Evolutionary conservation across 2,888 invertebrate species (phyloP).

Genomic region (Macaria notata): DNA sequence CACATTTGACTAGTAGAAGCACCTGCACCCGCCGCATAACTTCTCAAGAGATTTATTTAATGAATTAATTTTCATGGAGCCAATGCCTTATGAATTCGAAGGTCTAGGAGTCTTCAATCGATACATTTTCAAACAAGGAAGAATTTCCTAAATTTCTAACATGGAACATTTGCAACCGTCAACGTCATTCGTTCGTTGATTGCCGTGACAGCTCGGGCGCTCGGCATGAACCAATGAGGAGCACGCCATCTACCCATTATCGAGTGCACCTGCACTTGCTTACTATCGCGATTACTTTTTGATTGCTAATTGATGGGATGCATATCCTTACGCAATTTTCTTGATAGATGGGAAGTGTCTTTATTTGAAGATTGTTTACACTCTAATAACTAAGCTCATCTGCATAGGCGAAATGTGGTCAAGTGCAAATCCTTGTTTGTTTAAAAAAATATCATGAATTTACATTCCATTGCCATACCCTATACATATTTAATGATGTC

Average conservation of each 20-base stretch:
- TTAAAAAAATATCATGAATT: too few relatives aligned
- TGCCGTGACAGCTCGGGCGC: constrained; percentile 26
- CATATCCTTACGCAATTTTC: not conserved
- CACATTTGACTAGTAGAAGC: too few relatives aligned
- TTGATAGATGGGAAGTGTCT: not conserved
- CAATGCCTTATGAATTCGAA: too few relatives aligned
- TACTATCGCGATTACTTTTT: not conserved
- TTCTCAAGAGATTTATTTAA: too few relatives aligned
- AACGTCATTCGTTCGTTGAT: constrained; percentile 23
- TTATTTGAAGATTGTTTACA: not conserved
- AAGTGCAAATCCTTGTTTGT: too few relatives aligned
- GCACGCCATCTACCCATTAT: constrained; percentile 42
- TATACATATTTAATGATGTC: too few relatives aligned
- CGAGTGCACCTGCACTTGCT: constrained; percentile 13
- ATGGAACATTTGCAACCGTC: constrained; percentile 23
- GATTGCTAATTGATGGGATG: not conserved
- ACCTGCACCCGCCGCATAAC: too few relatives aligned
- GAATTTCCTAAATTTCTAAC: constrained; percentile 1
- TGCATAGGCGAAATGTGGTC: too few relatives aligned
- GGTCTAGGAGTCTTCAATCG: too few relatives aligned
- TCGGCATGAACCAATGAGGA: constrained; percentile 38
- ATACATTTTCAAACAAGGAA: not conserved
- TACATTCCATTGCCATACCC: too few relatives aligned
- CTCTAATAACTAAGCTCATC: too few relatives aligned
- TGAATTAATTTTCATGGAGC: too few relatives aligned